Evolutionary conservation across 1,140 invertebrate genomes (phyloP).

Genomic region (Notospermus geniculatus): DNA sequence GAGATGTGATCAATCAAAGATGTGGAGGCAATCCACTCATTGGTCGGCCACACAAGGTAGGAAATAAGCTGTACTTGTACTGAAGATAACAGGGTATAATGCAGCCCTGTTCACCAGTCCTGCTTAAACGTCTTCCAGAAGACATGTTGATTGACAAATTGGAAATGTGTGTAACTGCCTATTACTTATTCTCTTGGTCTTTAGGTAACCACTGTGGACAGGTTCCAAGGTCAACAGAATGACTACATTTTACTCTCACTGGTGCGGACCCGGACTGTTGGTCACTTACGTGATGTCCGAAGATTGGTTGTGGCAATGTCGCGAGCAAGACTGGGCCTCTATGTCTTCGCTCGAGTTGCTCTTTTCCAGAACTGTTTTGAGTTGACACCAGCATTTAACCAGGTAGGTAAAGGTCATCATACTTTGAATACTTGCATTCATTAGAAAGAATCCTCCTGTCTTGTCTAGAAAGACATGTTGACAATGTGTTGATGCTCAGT

Average conservation of each 20-base stretch:
- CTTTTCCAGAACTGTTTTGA: slow-evolving; percentile 97
- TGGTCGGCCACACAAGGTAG: slow-evolving; percentile 88
- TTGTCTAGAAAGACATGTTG: not conserved
- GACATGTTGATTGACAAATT: too few relatives aligned
- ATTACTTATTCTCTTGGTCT: slow-evolving; percentile 16
- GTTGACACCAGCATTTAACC: slow-evolving; percentile 88
- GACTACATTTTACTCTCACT: slow-evolving; percentile 96
- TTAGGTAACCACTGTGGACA: slow-evolving; percentile 86
- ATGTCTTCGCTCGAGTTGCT: slow-evolving; percentile 88
- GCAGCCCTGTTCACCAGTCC: too few relatives aligned
- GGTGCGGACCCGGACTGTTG: slow-evolving; percentile 92
- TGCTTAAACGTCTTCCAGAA: too few relatives aligned
- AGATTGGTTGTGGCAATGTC: slow-evolving; percentile 98
- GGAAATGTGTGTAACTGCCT: too few relatives aligned
- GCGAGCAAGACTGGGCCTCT: slow-evolving; percentile 92
- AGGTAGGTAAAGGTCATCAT: slow-evolving; percentile 62
- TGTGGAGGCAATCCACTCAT: slow-evolving; percentile 97
- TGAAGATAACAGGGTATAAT: too few relatives aligned
- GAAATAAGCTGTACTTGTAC: slow-evolving; percentile 5
- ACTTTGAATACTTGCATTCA: not conserved
- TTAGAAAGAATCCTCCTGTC: not conserved
- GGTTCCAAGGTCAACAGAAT: slow-evolving; percentile 99
- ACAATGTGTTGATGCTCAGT: not conserved
- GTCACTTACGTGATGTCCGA: slow-evolving; percentile 90
- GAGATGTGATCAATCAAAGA: slow-evolving; percentile 91